These are phyloP conservation scores for Dasypus novemcinctus DNA, from an alignment of 2,113 vertebrate species.

Conservation along the genomic window DNA sequence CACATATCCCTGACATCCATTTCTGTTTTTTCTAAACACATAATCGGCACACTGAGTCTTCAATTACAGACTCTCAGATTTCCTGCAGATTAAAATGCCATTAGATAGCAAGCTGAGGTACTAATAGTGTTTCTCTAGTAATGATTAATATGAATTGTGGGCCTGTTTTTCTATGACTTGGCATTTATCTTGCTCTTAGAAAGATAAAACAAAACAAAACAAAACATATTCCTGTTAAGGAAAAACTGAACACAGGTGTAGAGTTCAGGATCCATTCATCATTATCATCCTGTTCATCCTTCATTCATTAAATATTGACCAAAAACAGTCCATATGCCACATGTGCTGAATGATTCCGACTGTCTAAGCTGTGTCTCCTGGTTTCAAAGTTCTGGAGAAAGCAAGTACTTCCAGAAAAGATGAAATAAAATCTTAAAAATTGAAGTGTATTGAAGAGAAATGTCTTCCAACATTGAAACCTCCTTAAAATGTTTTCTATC, in stretches of 20 bases:
- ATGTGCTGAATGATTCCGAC: background rate
- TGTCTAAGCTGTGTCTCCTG: background rate
- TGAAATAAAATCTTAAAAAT: slow-evolving; percentile 2
- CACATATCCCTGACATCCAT: background rate
- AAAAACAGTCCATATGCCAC: background rate
- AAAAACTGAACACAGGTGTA: background rate
- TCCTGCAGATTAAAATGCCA: background rate
- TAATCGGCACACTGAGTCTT: background rate
- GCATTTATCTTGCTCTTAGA: slow-evolving; percentile 15
- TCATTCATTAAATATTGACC: slow-evolving; percentile 19
- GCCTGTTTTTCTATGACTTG: slow-evolving; percentile 3
- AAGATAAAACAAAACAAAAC: slow-evolving; percentile 20
- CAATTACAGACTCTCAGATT: background rate
- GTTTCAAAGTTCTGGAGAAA: slow-evolving; percentile 28
- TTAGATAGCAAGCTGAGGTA: background rate
- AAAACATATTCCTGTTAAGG: background rate
- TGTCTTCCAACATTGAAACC: background rate
- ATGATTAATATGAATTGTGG: slow-evolving; percentile 16
- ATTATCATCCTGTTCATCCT: background rate
- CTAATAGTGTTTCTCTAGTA: background rate
- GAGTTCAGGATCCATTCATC: background rate
- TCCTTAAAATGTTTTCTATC: slow-evolving; percentile 7
- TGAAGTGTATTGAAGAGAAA: background rate
- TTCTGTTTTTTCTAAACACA: slow-evolving; percentile 40
- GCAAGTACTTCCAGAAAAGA: slow-evolving; percentile 40